phyloP scores from a whole-genome alignment of 2,113 vertebrate genomes.

The Pipa parva region DNA sequence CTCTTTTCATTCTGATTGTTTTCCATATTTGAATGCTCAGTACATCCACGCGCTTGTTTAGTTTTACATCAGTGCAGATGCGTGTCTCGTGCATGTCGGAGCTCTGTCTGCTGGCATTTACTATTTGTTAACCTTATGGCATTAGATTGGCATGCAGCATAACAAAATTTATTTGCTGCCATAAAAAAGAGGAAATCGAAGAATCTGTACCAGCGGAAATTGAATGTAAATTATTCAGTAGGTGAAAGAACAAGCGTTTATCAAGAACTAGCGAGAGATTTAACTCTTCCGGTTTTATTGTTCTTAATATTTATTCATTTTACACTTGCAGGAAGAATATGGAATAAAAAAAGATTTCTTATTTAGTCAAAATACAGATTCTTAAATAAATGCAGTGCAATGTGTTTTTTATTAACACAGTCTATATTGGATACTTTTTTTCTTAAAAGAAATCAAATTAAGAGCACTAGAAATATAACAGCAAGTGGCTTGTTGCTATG shows the following conservation, averaged over 20 bases:
- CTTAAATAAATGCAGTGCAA: neutral
- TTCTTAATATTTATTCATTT: constrained; percentile 5
- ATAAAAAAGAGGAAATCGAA: constrained; percentile 5
- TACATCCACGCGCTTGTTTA: no score
- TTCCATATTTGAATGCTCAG: no score
- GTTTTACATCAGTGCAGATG: no score
- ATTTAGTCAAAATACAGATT: no score
- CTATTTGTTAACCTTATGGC: constrained; percentile 21
- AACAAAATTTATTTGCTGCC: neutral
- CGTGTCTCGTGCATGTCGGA: no score
- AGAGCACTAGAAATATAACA: neutral
- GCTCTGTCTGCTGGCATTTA: neutral
- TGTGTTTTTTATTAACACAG: neutral
- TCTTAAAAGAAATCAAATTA: neutral
- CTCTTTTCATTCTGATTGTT: no score
- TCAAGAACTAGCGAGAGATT: no score
- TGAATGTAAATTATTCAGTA: constrained; percentile 30
- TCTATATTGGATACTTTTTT: neutral
- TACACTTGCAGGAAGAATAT: neutral
- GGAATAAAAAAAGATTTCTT: no score
- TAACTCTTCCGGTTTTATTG: neutral
- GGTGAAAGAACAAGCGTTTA: constrained; percentile 4
- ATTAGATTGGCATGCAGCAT: neutral
- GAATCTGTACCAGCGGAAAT: neutral
- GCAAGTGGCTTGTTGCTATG: neutral